Base-by-base conservation (phyloP, 2,888 invertebrate genomes). In the Patella caerulea region DNA sequence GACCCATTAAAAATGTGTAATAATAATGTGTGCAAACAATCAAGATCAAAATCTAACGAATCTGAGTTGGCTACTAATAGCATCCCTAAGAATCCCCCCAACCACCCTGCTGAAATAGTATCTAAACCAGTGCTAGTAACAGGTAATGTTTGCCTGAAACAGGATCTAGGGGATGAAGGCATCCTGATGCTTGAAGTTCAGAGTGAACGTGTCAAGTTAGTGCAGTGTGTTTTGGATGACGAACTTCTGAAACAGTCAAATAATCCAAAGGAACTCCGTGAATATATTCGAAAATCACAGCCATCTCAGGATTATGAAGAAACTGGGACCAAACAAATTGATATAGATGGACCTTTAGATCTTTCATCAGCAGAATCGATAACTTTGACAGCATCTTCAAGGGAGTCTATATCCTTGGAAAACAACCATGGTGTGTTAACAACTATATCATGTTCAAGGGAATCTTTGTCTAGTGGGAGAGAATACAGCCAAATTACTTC, bases 131-230 rank as follows among this genome's bases (percentile, higher is more conserved):
- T 69, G 71, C 59, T 56, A 19, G 54, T 74, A 54, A 76, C 81
- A 71, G 83, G 81, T 12, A 79, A 78, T 24, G 85, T 87, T 45
- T 80, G 79, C 78, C 53, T 87, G 52, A 82, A 79, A 69, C 86
- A 87, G 75, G 86, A 87, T 72, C 76, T 86, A 53, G 87, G 85
- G 15, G 85, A 85, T 17, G 85, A 84, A 71, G 86, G 86, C 14
- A 84, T 80, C 14, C 73, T 86, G 53, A 85, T 86, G 79, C 73
- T 87, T 52, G 84, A 86, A 74, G 79, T 87, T 54, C 86, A 87
- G n/a, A 85, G 85, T 9, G 73, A 83, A 72, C 83, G 83, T 73
- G 85, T 87, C 52, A 83, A 81, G 4, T 79, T 88, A n/a, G 85
- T 86, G 75, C 79, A 87, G 45, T 75, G 82, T 19, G 75, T 79